phyloP scores from a whole-genome alignment of 2,888 invertebrate species.

The Apodemia duryi region DNA sequence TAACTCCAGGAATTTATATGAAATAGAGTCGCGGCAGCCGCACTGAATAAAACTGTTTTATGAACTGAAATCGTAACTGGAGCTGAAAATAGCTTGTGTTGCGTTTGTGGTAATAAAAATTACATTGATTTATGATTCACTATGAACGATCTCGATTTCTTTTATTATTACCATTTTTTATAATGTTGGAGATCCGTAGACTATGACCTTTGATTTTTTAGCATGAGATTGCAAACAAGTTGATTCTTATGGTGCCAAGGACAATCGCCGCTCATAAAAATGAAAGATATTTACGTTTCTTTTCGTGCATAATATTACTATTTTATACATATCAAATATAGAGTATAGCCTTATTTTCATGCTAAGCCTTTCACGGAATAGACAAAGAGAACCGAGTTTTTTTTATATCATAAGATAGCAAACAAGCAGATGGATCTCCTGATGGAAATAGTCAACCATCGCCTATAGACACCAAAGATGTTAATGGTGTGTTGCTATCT shows the following conservation, averaged over 20 bases:
- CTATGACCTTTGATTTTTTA: neutral
- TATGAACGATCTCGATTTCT: conserved; percentile 6
- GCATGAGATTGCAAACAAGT: neutral
- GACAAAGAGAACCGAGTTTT: too few relatives aligned
- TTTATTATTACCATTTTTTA: conserved; percentile 7
- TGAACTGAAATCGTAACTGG: conserved; percentile 57
- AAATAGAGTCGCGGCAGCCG: conserved; percentile 7
- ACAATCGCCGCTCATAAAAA: too few relatives aligned
- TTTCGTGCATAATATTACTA: too few relatives aligned
- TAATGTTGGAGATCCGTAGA: conserved; percentile 4
- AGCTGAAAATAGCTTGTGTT: conserved; percentile 53
- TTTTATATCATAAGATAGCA: too few relatives aligned
- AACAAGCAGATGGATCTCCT: too few relatives aligned
- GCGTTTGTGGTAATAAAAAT: conserved; percentile 62
- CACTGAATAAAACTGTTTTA: conserved; percentile 45
- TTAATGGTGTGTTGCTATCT: too few relatives aligned
- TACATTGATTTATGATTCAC: conserved; percentile 52
- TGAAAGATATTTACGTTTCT: too few relatives aligned
- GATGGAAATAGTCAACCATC: too few relatives aligned
- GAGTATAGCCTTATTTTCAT: too few relatives aligned
- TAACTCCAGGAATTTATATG: conserved; percentile 1
- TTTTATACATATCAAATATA: too few relatives aligned
- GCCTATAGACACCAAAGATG: too few relatives aligned
- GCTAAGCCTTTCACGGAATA: too few relatives aligned
- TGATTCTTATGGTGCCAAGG: neutral